Base-by-base conservation (phyloP, 2,888 invertebrate species). In the Ennomos quercinarius region DNA sequence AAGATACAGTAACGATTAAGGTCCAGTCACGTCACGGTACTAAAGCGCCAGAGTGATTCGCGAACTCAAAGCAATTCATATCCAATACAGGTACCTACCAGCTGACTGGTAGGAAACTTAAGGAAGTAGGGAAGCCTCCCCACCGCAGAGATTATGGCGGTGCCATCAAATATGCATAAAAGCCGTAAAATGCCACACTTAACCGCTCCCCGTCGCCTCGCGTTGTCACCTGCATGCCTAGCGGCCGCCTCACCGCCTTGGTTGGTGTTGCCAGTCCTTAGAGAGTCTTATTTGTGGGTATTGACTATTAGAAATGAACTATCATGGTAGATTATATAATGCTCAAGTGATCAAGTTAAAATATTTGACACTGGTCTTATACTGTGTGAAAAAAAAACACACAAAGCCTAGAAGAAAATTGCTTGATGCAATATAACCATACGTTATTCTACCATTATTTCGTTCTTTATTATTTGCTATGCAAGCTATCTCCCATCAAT, bases 81-180 rank as follows among this genome's bases (percentile, higher is more conserved):
- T 81, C 83, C 78, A 77, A 82, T 84, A 69, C 82, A 84, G 80
- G 82, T 83, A 78, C 17, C 17, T 17, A 17, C n/a, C 78, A 27
- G 67, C 72, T 63, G 66, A 64, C 62, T 55, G 52, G 40, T 9
- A 42, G 42, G 10, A 40, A 44, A 47, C 45, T 13, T n/a, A 42
- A 38, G 12, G 43, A 44, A 47, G 49, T 13, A 43, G 55, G 60
- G 51, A 51, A 47, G 51, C 75, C 78, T 81, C 83, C 82, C 74
- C 72, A 74, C 81, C 83, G 83, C 90, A 88, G 83, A 91, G 91
- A 91, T 91, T 91, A 92, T 91, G 90, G 87, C 84, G 89, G 86
- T 76, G 85, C 86, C 91, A 91, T 93, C 88, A 93, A 93, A 92
- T 93, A 93, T 93, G 93, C 93, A 93, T 91, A 91, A 92, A 92